These are phyloP conservation scores for Elegia similella DNA, from an alignment of 2,888 invertebrate genomes.

Conservation along the genomic window DNA sequence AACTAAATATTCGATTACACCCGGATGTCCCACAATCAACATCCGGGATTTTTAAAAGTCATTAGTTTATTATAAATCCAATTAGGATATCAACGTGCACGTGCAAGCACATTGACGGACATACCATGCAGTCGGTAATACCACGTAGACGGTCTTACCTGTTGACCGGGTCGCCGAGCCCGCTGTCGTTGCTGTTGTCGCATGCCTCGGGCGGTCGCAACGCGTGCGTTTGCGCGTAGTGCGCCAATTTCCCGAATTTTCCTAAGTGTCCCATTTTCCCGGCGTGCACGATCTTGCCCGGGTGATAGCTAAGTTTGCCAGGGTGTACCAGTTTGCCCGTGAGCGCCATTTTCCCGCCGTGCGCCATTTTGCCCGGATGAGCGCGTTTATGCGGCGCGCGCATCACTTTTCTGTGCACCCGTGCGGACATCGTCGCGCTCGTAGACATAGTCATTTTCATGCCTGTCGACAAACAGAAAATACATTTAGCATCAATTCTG, in stretches of 20 bases:
- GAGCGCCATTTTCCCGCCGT: conserved; percentile 75
- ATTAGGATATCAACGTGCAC: background rate
- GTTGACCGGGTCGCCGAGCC: conserved; percentile 87
- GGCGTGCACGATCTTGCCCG: conserved; percentile 48
- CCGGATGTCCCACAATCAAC: background rate
- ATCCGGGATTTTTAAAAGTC: background rate
- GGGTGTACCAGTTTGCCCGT: conserved; percentile 63
- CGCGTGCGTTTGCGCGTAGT: conserved; percentile 72
- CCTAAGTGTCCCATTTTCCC: conserved; percentile 64
- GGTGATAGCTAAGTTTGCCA: conserved; percentile 54
- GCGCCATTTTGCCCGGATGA: conserved; percentile 71
- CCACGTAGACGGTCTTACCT: conserved; percentile 51
- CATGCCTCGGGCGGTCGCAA: conserved; percentile 83
- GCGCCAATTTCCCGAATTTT: conserved; percentile 57
- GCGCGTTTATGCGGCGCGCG: conserved; percentile 84
- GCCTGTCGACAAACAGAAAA: conserved; percentile 75
- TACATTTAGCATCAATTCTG: conserved; percentile 31
- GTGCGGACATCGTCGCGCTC: conserved; percentile 84
- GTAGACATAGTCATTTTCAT: conserved; percentile 90
- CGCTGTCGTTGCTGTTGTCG: conserved; percentile 95
- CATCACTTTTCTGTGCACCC: conserved; percentile 85
- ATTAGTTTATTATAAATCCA: conserved; percentile 1
- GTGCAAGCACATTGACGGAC: too few species aligned
- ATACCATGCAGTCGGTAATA: conserved; percentile 33
- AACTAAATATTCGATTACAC: background rate